Conservation (phyloP, 2,888 invertebrate genomes). For the Athrips mouffetella region DNA sequence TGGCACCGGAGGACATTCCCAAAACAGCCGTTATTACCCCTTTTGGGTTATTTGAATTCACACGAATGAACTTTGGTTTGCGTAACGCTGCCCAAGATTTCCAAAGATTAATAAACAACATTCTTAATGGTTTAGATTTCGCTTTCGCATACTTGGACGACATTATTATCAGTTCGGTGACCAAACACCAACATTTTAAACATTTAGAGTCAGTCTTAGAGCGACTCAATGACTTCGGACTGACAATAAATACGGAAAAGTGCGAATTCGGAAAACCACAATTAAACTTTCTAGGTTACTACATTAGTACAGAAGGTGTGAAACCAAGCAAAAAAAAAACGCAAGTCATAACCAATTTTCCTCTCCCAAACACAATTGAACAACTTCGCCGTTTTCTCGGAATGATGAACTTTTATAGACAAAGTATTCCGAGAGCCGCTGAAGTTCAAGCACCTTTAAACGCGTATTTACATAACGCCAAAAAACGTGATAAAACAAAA, state of each 20-base stretch:
- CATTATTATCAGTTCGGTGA: background rate
- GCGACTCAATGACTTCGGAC: background rate
- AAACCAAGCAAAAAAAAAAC: slow-evolving; percentile 4
- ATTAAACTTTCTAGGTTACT: slow-evolving; percentile 9
- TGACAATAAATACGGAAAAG: background rate
- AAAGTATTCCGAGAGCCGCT: too few species aligned
- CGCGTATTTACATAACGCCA: too few species aligned
- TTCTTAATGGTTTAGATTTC: background rate
- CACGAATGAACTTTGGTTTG: slow-evolving; percentile 17
- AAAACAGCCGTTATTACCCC: slow-evolving; percentile 24
- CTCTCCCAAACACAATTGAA: slow-evolving; percentile 1
- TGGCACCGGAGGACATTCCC: slow-evolving; percentile 14
- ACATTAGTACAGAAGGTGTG: background rate
- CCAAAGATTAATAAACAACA: slow-evolving; percentile 14
- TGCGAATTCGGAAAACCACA: background rate
- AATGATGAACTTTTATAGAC: too few species aligned
- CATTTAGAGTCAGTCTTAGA: background rate
- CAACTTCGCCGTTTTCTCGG: slow-evolving; percentile 9
- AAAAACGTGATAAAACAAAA: too few species aligned
- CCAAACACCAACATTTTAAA: background rate
- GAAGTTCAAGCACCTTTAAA: too few species aligned
- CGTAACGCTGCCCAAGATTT: slow-evolving; percentile 8
- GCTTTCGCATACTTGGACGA: slow-evolving; percentile 6
- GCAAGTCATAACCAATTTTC: background rate
- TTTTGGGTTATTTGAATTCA: too few species aligned